phyloP scores from a whole-genome alignment of 1,140 invertebrate species.

The Drosophila sulfurigaster region DNA sequence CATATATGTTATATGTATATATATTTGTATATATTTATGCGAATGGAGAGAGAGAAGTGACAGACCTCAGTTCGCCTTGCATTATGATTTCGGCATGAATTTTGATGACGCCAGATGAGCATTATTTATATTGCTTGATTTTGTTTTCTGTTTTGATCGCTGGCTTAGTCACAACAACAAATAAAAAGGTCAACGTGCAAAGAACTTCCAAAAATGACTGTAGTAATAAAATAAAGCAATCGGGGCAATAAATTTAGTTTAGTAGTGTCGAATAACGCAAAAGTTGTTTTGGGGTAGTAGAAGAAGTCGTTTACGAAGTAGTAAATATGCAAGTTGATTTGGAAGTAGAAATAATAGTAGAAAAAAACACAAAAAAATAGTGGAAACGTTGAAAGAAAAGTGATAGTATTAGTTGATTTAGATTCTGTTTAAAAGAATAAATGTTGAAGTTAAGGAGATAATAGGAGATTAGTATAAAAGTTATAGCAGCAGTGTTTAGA shows the following conservation, averaged over 20 bases:
- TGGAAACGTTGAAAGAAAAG: too few relatives aligned
- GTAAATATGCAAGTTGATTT: background rate
- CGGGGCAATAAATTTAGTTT: constrained; percentile 6
- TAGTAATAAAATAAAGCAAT: constrained; percentile 8
- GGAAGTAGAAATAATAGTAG: background rate
- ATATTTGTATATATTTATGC: background rate
- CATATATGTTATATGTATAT: background rate
- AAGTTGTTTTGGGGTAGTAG: background rate
- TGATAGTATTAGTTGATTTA: too few relatives aligned
- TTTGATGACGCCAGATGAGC: constrained; percentile 42
- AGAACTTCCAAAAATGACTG: constrained; percentile 44
- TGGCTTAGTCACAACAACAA: constrained; percentile 8
- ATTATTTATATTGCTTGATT: constrained; percentile 45
- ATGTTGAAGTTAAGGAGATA: too few relatives aligned
- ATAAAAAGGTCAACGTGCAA: constrained; percentile 65
- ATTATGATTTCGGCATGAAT: constrained; percentile 61
- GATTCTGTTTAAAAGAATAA: too few relatives aligned
- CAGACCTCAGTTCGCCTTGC: constrained; percentile 50
- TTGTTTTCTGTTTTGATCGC: constrained; percentile 33
- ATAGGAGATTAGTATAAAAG: too few relatives aligned
- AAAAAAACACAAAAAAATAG: too few relatives aligned
- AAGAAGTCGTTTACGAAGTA: constrained; percentile 1
- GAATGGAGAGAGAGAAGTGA: constrained; percentile 17
- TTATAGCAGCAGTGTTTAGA: too few relatives aligned
- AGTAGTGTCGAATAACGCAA: constrained; percentile 3